Conservation (phyloP, 2,888 invertebrate species). For the Lypha dubia region DNA sequence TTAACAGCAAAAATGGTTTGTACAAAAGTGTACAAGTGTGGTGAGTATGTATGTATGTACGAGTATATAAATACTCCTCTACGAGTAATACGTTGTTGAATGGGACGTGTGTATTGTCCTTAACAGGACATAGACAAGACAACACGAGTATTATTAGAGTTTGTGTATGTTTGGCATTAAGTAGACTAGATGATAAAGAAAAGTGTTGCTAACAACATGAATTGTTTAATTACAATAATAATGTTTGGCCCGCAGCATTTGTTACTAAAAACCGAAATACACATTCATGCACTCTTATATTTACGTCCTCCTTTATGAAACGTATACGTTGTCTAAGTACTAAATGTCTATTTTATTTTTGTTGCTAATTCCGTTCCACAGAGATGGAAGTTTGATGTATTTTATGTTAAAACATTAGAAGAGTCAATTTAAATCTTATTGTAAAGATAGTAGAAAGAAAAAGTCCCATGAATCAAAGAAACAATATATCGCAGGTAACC, state of each 20-base stretch:
- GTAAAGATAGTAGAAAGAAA: too few relatives aligned
- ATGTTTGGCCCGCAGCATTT: slow-evolving; percentile 70
- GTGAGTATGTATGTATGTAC: neutral
- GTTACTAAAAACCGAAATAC: slow-evolving; percentile 46
- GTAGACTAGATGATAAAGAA: slow-evolving; percentile 53
- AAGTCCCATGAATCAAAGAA: too few relatives aligned
- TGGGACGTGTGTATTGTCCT: slow-evolving; percentile 68
- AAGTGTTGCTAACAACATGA: slow-evolving; percentile 72
- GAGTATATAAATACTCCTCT: too few relatives aligned
- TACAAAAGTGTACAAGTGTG: slow-evolving; percentile 2
- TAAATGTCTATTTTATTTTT: too few relatives aligned
- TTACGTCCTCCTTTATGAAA: slow-evolving; percentile 15
- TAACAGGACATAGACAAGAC: slow-evolving; percentile 65
- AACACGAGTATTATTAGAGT: slow-evolving; percentile 22
- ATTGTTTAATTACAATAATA: slow-evolving; percentile 73
- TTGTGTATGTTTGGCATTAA: slow-evolving; percentile 50
- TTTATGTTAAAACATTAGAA: too few relatives aligned
- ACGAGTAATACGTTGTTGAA: too few relatives aligned
- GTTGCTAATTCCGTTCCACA: too few relatives aligned
- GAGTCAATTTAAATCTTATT: too few relatives aligned
- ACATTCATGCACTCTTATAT: neutral
- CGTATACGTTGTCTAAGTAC: slow-evolving; percentile 21
- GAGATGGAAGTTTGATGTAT: too few relatives aligned
- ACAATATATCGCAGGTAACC: too few relatives aligned
- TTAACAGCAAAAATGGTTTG: slow-evolving; percentile 55